These are phyloP conservation scores for Pelodiscus sinensis DNA, from an alignment of 2,113 vertebrate genomes.

Conservation along the genomic window DNA sequence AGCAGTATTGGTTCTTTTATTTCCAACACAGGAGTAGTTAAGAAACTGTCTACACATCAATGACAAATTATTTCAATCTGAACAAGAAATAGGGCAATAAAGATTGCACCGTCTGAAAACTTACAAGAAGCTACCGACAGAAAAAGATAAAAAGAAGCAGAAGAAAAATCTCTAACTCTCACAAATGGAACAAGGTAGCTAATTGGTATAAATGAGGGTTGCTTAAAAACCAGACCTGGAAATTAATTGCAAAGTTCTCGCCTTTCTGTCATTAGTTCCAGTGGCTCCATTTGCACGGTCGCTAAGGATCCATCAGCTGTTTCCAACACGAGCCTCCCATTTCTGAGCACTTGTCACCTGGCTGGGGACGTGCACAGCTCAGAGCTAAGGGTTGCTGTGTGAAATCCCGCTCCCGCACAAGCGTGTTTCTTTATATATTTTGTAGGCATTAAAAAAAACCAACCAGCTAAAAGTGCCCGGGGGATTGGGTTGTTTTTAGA, in stretches of 20 bases:
- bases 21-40: constrained; percentile 74
- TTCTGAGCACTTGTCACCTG: fast-evolving
- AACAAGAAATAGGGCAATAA: constrained; percentile 65
- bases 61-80: constrained; percentile 77
- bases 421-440: not conserved
- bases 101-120: constrained; percentile 51
- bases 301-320: not conserved
- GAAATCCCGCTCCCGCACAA: not conserved
- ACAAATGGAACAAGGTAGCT: constrained; percentile 43
- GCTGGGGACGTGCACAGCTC: fast-evolving
- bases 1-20: constrained; percentile 70
- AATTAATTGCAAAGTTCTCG: not conserved
- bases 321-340: fast-evolving
- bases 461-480: not conserved
- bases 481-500: not conserved
- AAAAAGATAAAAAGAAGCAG: constrained; percentile 32
- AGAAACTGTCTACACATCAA: constrained; percentile 66
- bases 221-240: constrained; percentile 8
- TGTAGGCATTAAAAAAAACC: not conserved
- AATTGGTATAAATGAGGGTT: constrained; percentile 59
- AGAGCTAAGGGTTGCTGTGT: not conserved
- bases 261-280: not conserved
- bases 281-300: fast-evolving
- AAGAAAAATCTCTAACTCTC: not conserved
- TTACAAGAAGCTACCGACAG: constrained; percentile 37